phyloP scores from a whole-genome alignment of 2,797 vertebrate species.

The Sciurus vulgaris region DNA sequence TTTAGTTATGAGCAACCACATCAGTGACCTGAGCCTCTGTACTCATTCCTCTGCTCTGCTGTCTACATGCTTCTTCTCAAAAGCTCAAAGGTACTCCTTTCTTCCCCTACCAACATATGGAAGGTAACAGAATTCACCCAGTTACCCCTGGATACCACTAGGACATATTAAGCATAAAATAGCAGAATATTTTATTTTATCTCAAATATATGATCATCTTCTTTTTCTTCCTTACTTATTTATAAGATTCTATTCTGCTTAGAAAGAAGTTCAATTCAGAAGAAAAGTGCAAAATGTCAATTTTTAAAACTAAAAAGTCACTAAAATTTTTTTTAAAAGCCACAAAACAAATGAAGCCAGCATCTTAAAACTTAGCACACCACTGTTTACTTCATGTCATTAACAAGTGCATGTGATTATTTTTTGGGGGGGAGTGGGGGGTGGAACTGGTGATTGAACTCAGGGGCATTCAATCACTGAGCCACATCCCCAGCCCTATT shows the following conservation, averaged over 20 bases:
- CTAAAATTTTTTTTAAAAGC: neutral
- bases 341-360: neutral
- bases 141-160: neutral
- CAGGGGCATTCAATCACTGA: no score
- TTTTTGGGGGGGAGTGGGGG: neutral
- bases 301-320: constrained; percentile 49
- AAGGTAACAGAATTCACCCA: neutral
- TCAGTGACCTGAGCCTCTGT: neutral
- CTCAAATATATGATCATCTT: neutral
- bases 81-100: neutral
- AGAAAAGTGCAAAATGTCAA: neutral
- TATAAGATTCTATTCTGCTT: neutral
- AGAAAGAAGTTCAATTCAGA: constrained; percentile 41
- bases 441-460: no score
- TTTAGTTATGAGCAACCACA: neutral
- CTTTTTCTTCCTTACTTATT: neutral
- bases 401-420: neutral
- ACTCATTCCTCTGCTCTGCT: neutral
- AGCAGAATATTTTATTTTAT: neutral
- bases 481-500: no score
- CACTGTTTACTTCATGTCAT: neutral
- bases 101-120: neutral
- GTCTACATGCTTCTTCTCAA: neutral
- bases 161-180: neutral
- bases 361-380: neutral